Evolutionary conservation across 2,797 vertebrate genomes (phyloP), one percentile per base, ranked within the genome.

Genomic region (Takifugu rubripes): DNA sequence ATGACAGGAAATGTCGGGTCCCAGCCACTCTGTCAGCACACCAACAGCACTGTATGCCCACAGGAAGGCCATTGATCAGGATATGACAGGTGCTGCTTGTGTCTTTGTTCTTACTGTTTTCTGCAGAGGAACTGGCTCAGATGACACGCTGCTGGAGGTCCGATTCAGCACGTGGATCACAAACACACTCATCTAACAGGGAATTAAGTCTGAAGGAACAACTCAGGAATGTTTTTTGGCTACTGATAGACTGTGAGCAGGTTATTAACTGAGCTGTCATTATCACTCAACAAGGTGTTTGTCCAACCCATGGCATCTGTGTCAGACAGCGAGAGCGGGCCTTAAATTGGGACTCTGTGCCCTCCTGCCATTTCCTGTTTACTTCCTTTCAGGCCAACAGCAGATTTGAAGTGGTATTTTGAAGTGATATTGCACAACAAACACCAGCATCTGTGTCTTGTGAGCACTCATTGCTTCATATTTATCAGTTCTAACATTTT

Each of bases 251-350:
- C 21, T 21, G 21, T 33, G 31, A 40, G 36, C 12, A 3, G 79
- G 83, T 86, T 65, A 70, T 72, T 71, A 78, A 82, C 78, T 79
- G 79, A 73, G 46, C 64, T 72, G 75, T 73, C 72, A 70, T 82
- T 85, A 84, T 88, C 78, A 55, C 72, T 83, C 67, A 84, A 78
- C 79, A 83, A 58, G 58, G 36, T 40, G 36, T 7, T 7, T 7
- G 36, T 14, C 7, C 87, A 81, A 80, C 85, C 77, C 66, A 70
- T 72, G 72, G 74, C 70, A 81, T 82, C 78, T 73, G 54, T 61
- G 74, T 14, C 11, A 72, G 70, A 71, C 75, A 72, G 70, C 21
- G 12, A 56, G 64, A 56, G 49, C 46, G 21, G 50, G 31, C 55
- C 70, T 78, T 74, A 79, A 17, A n/a, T n/a, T n/a, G 44, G 16